Conservation (phyloP, 2,113 vertebrate species). For the Nyctibius bracteatus region DNA sequence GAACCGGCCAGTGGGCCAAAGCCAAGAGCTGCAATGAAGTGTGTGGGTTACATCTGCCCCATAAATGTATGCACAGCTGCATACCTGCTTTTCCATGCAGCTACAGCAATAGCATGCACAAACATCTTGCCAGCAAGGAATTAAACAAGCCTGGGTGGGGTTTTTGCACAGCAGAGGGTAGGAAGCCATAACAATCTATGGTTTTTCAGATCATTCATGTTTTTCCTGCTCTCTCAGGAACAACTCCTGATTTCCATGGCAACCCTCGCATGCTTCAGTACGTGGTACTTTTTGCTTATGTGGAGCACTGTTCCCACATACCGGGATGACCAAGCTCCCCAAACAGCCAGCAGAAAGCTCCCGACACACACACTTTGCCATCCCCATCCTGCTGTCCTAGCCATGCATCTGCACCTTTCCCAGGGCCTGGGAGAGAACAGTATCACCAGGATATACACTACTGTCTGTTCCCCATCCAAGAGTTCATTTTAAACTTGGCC, state of each 20-base stretch:
- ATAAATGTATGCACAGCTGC: rapidly evolving
- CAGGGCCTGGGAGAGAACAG: not conserved
- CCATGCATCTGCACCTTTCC: not conserved
- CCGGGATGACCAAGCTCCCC: not conserved
- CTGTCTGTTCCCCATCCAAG: slow-evolving; percentile 21
- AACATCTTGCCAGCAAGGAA: not conserved
- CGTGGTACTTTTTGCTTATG: not conserved
- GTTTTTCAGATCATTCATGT: slow-evolving; percentile 40
- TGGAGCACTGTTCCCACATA: not conserved
- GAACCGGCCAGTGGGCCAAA: not conserved
- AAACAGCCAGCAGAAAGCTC: not conserved
- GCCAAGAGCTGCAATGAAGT: not conserved
- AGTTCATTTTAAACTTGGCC: slow-evolving; percentile 50
- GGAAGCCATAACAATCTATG: not conserved
- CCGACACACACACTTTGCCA: not conserved
- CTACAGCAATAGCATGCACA: not conserved
- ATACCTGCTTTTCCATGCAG: rapidly evolving
- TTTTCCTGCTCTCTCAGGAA: slow-evolving; percentile 2
- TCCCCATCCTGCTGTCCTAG: not conserved
- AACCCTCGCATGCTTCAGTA: not conserved
- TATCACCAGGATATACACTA: not conserved
- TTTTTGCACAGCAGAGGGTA: not conserved
- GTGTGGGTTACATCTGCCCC: rapidly evolving
- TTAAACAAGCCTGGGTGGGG: not conserved
- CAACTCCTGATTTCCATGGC: slow-evolving; percentile 46